Evolutionary conservation across 1,140 invertebrate species (phyloP).

Genomic region (Magallana angulata): DNA sequence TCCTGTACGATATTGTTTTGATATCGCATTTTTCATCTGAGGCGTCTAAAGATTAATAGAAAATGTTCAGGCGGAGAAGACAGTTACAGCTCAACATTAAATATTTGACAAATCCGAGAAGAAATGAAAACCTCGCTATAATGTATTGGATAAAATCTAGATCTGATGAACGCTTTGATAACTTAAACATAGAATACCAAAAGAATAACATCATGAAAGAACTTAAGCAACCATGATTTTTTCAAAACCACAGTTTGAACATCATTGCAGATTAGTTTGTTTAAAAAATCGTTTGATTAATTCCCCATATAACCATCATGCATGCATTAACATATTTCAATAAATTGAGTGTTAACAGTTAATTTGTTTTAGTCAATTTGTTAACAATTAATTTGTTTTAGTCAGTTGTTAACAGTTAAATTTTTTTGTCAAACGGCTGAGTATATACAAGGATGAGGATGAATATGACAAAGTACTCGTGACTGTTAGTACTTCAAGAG

Average conservation of each 20-base stretch:
- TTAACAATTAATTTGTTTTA: too few species aligned
- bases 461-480: neutral
- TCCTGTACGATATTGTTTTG: constrained; percentile 21
- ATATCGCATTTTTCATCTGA: constrained; percentile 21
- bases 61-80: neutral
- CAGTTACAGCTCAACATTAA: neutral
- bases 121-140: neutral
- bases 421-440: neutral
- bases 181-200: neutral
- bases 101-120: constrained; percentile 6
- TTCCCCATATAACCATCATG: constrained; percentile 6
- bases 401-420: neutral
- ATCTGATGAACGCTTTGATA: constrained; percentile 31
- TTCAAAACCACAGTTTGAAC: constrained; percentile 6
- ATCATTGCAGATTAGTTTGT: constrained; percentile 14
- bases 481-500: constrained; percentile 14
- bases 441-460: neutral
- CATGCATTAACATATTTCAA: constrained; percentile 22
- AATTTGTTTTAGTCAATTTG: too few species aligned
- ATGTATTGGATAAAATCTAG: constrained; percentile 4
- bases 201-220: constrained; percentile 1
- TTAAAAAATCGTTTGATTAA: neutral
- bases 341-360: neutral
- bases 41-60: constrained; percentile 25
- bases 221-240: constrained; percentile 17